Evolutionary conservation across 2,888 invertebrate genomes (phyloP).

Genomic region (Thymelicus acteon): DNA sequence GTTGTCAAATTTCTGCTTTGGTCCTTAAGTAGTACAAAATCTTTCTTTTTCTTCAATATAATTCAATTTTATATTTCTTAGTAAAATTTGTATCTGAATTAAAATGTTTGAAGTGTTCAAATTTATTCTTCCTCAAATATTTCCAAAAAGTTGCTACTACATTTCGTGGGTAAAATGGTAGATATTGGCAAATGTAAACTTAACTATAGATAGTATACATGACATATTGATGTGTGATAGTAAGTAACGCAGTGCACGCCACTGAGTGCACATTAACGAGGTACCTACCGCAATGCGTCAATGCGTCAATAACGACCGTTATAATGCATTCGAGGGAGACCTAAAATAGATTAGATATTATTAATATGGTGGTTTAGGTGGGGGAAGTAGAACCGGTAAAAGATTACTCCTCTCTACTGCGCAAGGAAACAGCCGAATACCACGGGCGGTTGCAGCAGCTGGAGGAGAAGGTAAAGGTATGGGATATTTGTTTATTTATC

Average conservation of each 20-base stretch:
- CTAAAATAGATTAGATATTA: slow-evolving; percentile 8
- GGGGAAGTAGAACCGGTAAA: slow-evolving; percentile 69
- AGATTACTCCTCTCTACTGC: slow-evolving; percentile 55
- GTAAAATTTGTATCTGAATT: no score
- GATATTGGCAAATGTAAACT: no score
- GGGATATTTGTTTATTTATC: neutral
- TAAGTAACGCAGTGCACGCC: no score
- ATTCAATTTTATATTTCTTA: neutral
- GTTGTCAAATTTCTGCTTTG: slow-evolving; percentile 46
- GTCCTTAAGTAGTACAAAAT: slow-evolving; percentile 56
- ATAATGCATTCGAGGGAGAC: neutral
- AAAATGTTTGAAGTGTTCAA: no score
- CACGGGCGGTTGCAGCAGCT: slow-evolving; percentile 62
- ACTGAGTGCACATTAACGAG: no score
- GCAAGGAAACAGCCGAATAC: slow-evolving; percentile 54
- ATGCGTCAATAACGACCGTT: no score
- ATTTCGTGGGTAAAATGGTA: no score
- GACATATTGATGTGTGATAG: no score
- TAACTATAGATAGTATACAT: no score
- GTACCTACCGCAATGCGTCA: no score
- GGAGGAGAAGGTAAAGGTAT: slow-evolving; percentile 52
- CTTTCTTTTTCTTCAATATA: neutral
- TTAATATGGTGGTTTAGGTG: slow-evolving; percentile 51
- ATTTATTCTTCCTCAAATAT: no score
- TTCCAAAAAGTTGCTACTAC: no score